Evolutionary conservation across 2,113 vertebrate genomes (phyloP), one percentile per base, ranked within the genome.

Genomic region (Cyprinus carpio): DNA sequence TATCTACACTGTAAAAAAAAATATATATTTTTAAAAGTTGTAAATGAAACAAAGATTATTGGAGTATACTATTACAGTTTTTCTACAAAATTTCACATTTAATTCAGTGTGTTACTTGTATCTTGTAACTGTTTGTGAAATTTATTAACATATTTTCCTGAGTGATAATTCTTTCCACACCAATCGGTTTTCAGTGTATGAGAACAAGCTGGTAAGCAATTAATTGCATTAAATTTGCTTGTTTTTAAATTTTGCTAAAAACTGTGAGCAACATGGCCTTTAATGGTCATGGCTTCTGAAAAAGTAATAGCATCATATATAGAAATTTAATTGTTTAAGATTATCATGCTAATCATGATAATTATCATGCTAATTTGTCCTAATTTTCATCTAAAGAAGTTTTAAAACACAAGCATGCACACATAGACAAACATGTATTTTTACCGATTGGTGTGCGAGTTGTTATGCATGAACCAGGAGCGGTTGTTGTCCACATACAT

Each of bases 401-500:
- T 74, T 0, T 11, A 46, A 46, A 0, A 65, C 43, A 65, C 31
- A 84, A n/a, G 62, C 16, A 56, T 0, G 13, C 1, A 64, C 16
- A 82, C 5, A 65, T 1, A 78, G 12, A 80, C 58, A 75, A 37
- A 40, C 34, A 81, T 29, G 49, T 31, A 8, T 37, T 16, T 29
- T 81, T 94, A 99, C 98, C 98, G 98, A 96, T 99, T 99, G 81
- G 98, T 99, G 95, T 99, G 98, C 0, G 98, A 99, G 90, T 99
- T 99, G 96, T 97, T 98, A 96, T 99, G 98, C 98, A 99, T 99
- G 95, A 99, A 99, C 98, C 98, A 99, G 94, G 97, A 99, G 86
- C 98, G 95, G 94, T 99, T 99, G 91, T 98, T 99, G 94, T 99
- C 98, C 94, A 99, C 98, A 16, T 99, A 99, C 98, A 99, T 99